Percentiles rank a stretch among this genome's conserved stretches.
These are phyloP conservation scores for Stichodactyla mertensii DNA, from an alignment of 64 coral and sea anemone species.

Conservation along the genomic window DNA sequence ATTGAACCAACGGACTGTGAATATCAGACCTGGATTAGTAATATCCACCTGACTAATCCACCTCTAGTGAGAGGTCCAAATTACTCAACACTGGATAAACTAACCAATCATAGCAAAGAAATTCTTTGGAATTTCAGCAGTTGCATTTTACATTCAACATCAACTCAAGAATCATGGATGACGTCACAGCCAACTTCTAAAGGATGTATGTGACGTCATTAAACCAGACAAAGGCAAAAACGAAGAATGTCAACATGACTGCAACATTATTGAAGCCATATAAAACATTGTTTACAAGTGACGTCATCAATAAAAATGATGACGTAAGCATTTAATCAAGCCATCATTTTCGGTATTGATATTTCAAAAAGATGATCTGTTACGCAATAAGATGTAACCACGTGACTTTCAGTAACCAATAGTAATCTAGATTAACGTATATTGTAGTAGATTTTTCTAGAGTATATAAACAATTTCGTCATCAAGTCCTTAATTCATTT, in stretches of 20 bases:
- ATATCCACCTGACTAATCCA: too few relatives aligned
- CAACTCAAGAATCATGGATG: background rate
- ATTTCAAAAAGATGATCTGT: background rate
- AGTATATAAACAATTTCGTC: background rate
- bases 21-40: too few relatives aligned
- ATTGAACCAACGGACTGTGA: too few relatives aligned
- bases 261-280: background rate
- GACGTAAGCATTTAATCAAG: background rate
- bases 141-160: background rate
- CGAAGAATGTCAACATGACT: background rate
- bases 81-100: background rate
- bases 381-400: background rate
- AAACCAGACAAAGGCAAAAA: background rate
- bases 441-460: background rate
- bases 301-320: background rate
- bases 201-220: slow-evolving; percentile 1
- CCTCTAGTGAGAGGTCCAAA: too few relatives aligned
- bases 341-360: background rate
- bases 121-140: background rate
- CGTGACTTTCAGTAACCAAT: background rate
- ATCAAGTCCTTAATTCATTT: background rate
- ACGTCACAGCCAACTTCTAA: background rate
- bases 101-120: background rate
- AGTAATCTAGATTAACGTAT: background rate
- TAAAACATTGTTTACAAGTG: background rate